These are phyloP conservation scores for Melieria picta DNA, from an alignment of 2,888 invertebrate species.

Conservation along the genomic window DNA sequence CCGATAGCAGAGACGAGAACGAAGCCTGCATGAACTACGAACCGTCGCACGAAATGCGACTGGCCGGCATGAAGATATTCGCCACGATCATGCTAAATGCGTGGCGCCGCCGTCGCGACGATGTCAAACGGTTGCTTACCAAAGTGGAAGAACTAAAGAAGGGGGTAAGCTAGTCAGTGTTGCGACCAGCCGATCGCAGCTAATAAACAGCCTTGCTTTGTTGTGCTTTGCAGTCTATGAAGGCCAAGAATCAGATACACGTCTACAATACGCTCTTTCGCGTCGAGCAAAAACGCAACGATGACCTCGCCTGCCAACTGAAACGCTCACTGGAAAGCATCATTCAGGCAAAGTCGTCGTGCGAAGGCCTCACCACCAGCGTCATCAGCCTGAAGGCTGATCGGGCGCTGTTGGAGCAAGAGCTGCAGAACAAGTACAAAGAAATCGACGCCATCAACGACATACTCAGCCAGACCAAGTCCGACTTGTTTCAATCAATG, in stretches of 20 bases:
- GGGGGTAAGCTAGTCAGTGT: slow-evolving; percentile 46
- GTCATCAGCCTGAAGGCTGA: slow-evolving; percentile 50
- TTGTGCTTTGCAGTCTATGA: slow-evolving; percentile 46
- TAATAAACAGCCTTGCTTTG: neutral
- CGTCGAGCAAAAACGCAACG: slow-evolving; percentile 58
- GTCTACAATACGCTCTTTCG: slow-evolving; percentile 55
- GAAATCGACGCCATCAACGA: slow-evolving; percentile 46
- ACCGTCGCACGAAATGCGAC: neutral
- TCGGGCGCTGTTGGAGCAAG: slow-evolving; percentile 45
- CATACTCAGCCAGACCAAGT: slow-evolving; percentile 46
- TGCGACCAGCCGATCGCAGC: neutral
- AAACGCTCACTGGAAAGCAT: slow-evolving; percentile 47
- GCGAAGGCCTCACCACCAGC: slow-evolving; percentile 48
- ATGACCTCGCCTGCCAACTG: slow-evolving; percentile 53
- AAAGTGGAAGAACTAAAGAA: slow-evolving; percentile 47
- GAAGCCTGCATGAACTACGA: neutral
- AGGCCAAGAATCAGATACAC: slow-evolving; percentile 54
- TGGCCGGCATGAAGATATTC: slow-evolving; percentile 54
- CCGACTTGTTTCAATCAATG: slow-evolving; percentile 48
- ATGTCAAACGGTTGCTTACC: slow-evolving; percentile 50
- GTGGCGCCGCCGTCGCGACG: slow-evolving; percentile 58
- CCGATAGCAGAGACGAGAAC: slow-evolving; percentile 1
- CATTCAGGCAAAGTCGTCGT: slow-evolving; percentile 46
- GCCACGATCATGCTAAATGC: slow-evolving; percentile 56
- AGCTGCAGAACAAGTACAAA: slow-evolving; percentile 41